Evolutionary conservation across 2,888 invertebrate genomes (phyloP).

Genomic region (Theristus sp.): DNA sequence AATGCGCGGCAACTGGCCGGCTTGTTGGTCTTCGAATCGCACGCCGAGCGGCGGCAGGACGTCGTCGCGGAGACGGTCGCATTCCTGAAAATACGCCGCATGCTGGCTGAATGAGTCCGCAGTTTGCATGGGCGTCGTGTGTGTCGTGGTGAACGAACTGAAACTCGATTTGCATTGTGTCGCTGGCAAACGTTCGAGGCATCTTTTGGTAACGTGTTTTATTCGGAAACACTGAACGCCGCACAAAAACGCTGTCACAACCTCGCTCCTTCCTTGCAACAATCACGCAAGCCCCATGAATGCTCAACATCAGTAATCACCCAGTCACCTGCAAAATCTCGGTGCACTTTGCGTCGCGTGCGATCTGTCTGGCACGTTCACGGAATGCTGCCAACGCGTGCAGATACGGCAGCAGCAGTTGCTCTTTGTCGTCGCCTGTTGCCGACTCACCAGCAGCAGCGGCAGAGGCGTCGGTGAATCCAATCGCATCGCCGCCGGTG

Average conservation of each 20-base stretch:
- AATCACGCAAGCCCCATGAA: no score
- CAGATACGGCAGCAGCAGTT: conserved; percentile 67
- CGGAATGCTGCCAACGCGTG: conserved; percentile 67
- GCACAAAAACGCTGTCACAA: no score
- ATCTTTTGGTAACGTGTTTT: no score
- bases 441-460: neutral
- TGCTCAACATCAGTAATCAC: no score
- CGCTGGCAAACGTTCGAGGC: no score
- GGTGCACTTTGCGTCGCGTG: conserved; percentile 17
- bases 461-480: conserved; percentile 11
- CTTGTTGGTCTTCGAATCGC: conserved; percentile 57
- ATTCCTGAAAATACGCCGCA: conserved; percentile 49
- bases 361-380: conserved; percentile 34
- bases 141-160: no score
- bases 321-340: conserved; percentile 20
- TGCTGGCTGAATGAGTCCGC: no score
- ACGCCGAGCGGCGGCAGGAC: conserved; percentile 76
- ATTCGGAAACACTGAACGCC: no score
- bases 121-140: no score
- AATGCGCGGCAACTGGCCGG: conserved; percentile 45
- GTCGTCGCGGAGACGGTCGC: conserved; percentile 69
- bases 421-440: conserved; percentile 43
- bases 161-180: no score
- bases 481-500: conserved; percentile 13
- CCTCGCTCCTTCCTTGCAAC: no score